Evolutionary conservation across 2,888 invertebrate species (phyloP), one percentile per base, ranked within the genome.

Genomic region (Drosophila subquinaria): DNA sequence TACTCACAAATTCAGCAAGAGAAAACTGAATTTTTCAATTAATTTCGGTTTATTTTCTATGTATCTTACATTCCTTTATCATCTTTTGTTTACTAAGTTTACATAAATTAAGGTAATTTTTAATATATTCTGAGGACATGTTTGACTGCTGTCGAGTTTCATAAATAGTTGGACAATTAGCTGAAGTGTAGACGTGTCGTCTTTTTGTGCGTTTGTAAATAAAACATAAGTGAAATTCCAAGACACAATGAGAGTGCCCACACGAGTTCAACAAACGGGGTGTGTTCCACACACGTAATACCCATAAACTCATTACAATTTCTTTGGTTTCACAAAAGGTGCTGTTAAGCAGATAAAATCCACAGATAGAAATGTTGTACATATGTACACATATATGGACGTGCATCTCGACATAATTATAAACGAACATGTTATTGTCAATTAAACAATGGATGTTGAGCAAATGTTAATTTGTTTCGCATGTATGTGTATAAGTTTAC

Each of bases 231-330:
- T 59, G 36, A 40, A 66, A 73, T 74, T 74, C 64, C 51, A 47
- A 63, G 47, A 42, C 45, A 51, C 51, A 51, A 55, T 30, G 48
- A n/a, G 20, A 42, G 30, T 20, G 11, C 40, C 51, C 42, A 59
- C 50, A 10, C 17, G 76, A 52, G 76, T 78, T 78, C 72, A 80
- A 80, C 69, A 76, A 73, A 80, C 68, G 56, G 66, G 81, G 81
- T 69, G 73, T 78, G 76, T 78, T 40, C 20, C 33, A 47, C 30
- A 61, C 68, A 76, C 45, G 52, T 60, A 64, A 64, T 48, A 53
- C 27, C 40, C 59, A 20, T 47, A 48, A 62, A 15, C 72, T 60
- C 76, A 63, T 78, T 76, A 53, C 69, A 59, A 47, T 57, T 57
- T 6, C 1, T 35, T 45, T 36, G 35, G 23, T 45, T 27, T 48